Percentiles rank a stretch among this genome's conserved stretches.
phyloP scores from a whole-genome alignment of 2,113 vertebrate species.

The Channa maculata region DNA sequence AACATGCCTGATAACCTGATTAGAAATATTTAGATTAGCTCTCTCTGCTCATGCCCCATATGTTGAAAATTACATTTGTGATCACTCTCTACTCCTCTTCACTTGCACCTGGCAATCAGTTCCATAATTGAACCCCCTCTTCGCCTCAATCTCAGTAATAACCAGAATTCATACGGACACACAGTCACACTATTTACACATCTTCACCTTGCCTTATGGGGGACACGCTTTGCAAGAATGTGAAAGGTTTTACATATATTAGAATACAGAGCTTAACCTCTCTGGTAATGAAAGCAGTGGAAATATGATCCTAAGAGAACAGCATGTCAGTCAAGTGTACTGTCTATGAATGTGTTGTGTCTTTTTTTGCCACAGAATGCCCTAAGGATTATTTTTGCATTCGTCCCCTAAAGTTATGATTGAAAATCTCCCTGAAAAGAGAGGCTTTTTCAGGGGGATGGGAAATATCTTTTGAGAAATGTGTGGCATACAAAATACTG shows the following conservation, averaged over 20 bases:
- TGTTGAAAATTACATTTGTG: slow-evolving; percentile 38
- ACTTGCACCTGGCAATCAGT: slow-evolving; percentile 47
- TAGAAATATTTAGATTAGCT: slow-evolving; percentile 42
- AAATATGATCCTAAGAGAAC: slow-evolving; percentile 37
- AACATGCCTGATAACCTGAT: slow-evolving; percentile 15
- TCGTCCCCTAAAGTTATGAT: slow-evolving; percentile 36
- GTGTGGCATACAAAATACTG: slow-evolving; percentile 3
- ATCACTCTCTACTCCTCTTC: slow-evolving; percentile 45
- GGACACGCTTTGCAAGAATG: slow-evolving; percentile 29
- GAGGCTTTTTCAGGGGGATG: slow-evolving; percentile 1
- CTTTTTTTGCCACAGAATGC: slow-evolving; percentile 36
- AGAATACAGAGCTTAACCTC: slow-evolving; percentile 50
- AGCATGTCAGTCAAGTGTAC: slow-evolving; percentile 23
- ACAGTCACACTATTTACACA: slow-evolving; percentile 44
- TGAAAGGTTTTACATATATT: slow-evolving; percentile 68
- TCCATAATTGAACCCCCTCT: not conserved
- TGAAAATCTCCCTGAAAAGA: not conserved
- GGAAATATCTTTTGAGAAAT: slow-evolving; percentile 2
- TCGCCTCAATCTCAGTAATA: slow-evolving; percentile 43
- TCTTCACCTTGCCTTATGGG: slow-evolving; percentile 63
- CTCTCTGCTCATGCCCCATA: not conserved
- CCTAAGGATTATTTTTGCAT: slow-evolving; percentile 65
- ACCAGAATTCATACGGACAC: slow-evolving; percentile 51
- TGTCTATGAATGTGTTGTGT: slow-evolving; percentile 31
- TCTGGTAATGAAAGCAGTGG: slow-evolving; percentile 14